Base-by-base conservation (phyloP, 53 echinoderm and acorn worm genomes). In the Apostichopus leukothele region DNA sequence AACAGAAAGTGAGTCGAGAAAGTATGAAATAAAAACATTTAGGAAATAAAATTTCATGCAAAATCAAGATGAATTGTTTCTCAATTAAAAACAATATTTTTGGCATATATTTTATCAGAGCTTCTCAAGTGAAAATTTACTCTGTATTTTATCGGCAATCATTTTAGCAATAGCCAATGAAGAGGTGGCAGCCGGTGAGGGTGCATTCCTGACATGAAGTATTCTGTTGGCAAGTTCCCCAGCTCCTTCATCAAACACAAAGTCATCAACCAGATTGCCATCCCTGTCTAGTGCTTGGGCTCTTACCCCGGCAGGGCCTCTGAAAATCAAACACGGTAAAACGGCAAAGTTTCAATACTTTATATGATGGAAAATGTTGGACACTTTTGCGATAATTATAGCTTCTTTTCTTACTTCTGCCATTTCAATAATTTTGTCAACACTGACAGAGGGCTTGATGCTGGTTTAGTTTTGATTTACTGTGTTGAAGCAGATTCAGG, bases 271-370 rank as follows among this genome's bases (percentile, higher is more conserved):
- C 4, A 98, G 91, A 78, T 92, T 92, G 51, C 99, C 99, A 52
- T 98, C 92, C 25, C 77, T 59, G 74, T 91, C 96, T 21, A 98
- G 86, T 18, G 99, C 99, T 89, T 94, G 96, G 60, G 96, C 96
- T 83, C 99, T 12, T 0, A 98, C 99, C 22, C 99, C 99, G n/a
- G 99, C 94, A 7, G 99, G 99, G 59, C 99, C 99, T 86, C 99
- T 98, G 89, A 4, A 91, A 89, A 39, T 67, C n/a, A 67, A 13
- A 4, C 13, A n/a, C 2, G 3, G 14, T 16, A 67, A 67, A 16
- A 67, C 5, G 39, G 23, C 75, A 22, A 75, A 22, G 23, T 39
- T 19, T 75, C 75, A 75, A 75, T 11, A 10, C 21, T 39, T 39
- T 39, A 3, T 39, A 39, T 39, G 39, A 39, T 39, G 39, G 39